A percentile compares a stretch with the other conserved stretches of the same genome.
phyloP scores from a whole-genome alignment of 2,113 vertebrate genomes.

The Pterocles burchelli region DNA sequence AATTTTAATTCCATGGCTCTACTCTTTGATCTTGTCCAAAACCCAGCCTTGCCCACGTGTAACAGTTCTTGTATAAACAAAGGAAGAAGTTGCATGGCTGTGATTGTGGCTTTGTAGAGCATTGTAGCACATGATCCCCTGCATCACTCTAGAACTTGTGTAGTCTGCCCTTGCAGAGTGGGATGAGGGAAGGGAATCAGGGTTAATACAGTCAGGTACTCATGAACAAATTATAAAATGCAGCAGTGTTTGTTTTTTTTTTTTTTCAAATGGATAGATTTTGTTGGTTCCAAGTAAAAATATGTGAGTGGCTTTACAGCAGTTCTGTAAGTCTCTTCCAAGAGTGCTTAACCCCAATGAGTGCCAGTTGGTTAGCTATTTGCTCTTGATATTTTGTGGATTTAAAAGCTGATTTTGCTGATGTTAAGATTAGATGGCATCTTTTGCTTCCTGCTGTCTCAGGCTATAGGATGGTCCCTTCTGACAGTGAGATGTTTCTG shows the following conservation, averaged over 20 bases:
- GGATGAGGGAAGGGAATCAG: neutral
- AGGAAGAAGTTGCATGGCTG: neutral
- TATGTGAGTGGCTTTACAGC: neutral
- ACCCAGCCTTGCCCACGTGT: neutral
- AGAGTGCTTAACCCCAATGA: fast-evolving
- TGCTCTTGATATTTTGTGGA: neutral
- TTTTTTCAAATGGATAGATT: neutral
- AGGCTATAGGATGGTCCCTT: neutral
- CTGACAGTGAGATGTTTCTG: neutral
- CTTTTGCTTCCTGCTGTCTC: neutral
- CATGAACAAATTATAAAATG: neutral
- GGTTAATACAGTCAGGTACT: neutral
- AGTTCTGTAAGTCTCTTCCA: neutral
- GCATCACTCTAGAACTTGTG: neutral
- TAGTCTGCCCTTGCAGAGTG: neutral
- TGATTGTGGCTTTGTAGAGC: neutral
- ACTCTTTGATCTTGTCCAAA: neutral
- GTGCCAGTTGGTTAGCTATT: neutral
- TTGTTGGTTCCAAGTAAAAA: neutral
- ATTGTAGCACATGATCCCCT: neutral
- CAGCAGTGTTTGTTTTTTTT: neutral
- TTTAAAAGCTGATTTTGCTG: neutral
- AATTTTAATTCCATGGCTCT: neutral
- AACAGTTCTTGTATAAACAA: neutral
- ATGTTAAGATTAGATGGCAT: neutral